These are phyloP conservation scores for Drosophila prosaltans DNA, from an alignment of 1,140 invertebrate genomes.

Conservation along the genomic window DNA sequence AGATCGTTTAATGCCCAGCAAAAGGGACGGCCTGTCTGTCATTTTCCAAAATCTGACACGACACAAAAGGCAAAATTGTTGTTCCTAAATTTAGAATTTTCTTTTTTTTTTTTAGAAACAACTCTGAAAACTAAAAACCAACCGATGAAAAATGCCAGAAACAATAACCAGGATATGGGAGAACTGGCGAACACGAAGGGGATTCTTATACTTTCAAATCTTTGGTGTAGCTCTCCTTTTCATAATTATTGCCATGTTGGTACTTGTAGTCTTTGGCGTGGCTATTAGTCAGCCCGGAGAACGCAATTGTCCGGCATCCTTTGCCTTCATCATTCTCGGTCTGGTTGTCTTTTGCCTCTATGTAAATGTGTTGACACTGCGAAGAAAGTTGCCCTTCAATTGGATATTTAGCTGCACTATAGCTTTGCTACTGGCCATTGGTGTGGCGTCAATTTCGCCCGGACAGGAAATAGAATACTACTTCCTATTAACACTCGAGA, in stretches of 20 bases:
- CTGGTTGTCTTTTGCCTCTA: constrained; percentile 25
- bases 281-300: neutral
- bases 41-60: constrained; percentile 12
- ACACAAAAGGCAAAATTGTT: constrained; percentile 1
- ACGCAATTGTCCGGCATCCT: neutral
- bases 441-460: constrained; percentile 8
- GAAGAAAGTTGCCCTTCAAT: constrained; percentile 35
- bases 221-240: constrained; percentile 29
- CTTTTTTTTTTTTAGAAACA: neutral
- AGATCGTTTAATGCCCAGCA: constrained; percentile 38
- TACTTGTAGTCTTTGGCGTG: constrained; percentile 19
- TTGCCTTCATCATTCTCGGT: constrained; percentile 7
- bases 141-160: neutral
- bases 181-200: neutral
- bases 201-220: constrained; percentile 1
- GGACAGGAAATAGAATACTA: neutral
- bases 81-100: neutral
- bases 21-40: constrained; percentile 35
- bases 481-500: constrained; percentile 21
- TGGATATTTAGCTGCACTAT: constrained; percentile 39
- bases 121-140: neutral
- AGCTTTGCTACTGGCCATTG: constrained; percentile 28
- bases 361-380: constrained; percentile 18
- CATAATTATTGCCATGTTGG: constrained; percentile 19
- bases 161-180: neutral